Percentiles rank a stretch among this genome's conserved stretches.
These are phyloP conservation scores for Diploscapter pachys DNA, from an alignment of 1,140 invertebrate species.

Conservation along the genomic window DNA sequence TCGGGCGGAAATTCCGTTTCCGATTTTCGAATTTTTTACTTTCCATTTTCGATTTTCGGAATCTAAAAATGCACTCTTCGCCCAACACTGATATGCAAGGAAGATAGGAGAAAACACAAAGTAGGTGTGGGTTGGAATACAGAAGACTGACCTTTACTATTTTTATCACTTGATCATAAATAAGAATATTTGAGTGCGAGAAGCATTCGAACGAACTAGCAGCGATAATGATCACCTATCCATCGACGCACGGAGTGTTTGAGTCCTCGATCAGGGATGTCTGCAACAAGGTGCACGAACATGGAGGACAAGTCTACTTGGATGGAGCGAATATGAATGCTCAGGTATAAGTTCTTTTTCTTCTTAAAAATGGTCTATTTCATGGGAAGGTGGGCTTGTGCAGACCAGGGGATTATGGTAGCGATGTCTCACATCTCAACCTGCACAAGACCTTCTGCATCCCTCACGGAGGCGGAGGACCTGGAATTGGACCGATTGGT, in stretches of 20 bases:
- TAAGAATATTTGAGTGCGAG: conserved; percentile 66
- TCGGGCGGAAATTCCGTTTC: too few species aligned
- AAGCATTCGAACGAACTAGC: conserved; percentile 80
- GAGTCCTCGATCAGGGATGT: conserved; percentile 84
- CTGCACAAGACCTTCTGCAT: conserved; percentile 97
- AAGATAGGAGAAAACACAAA: background rate
- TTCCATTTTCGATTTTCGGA: too few species aligned
- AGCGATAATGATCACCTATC: conserved; percentile 97
- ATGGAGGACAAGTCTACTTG: conserved; percentile 92
- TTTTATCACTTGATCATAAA: too few species aligned
- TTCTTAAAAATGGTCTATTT: background rate
- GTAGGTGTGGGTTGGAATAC: background rate
- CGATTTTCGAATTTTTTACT: too few species aligned
- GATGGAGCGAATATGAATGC: conserved; percentile 99
- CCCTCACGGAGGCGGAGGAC: conserved; percentile 92
- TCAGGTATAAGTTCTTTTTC: conserved; percentile 64
- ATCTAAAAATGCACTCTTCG: too few species aligned
- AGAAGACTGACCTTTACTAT: background rate
- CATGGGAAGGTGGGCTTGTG: conserved; percentile 72
- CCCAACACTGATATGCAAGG: background rate
- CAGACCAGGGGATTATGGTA: conserved; percentile 92
- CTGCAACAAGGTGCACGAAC: conserved; percentile 82
- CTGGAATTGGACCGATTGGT: conserved; percentile 65
- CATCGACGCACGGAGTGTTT: conserved; percentile 97
- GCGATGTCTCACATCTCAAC: conserved; percentile 96